phyloP scores from a whole-genome alignment of 2,888 invertebrate genomes.

The Ecdyonurus torrentis region DNA sequence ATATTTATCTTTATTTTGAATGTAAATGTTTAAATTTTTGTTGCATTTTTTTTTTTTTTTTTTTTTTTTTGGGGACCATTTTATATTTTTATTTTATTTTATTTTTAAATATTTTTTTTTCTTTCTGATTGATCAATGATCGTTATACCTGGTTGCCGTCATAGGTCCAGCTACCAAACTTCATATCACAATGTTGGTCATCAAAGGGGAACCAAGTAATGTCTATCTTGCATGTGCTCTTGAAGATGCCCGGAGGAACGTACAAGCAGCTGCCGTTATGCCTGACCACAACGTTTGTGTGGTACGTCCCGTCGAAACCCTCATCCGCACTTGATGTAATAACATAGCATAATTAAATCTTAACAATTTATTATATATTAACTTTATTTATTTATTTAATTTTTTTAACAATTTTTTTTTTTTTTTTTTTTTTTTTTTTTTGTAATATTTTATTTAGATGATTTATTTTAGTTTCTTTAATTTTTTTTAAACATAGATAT shows the following conservation, averaged over 20 bases:
- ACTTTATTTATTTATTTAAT: constrained; percentile 13
- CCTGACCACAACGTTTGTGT: constrained; percentile 98
- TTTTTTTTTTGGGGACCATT: no score
- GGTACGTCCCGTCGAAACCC: constrained; percentile 99
- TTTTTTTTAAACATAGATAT: background rate
- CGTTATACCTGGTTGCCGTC: constrained; percentile 89
- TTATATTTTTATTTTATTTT: no score
- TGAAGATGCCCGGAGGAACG: constrained; percentile 99
- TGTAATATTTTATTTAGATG: background rate
- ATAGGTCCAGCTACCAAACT: constrained; percentile 99
- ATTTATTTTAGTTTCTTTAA: background rate
- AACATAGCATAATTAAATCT: constrained; percentile 3
- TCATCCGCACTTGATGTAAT: constrained; percentile 76
- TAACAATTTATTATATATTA: constrained; percentile 8
- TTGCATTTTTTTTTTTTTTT: background rate
- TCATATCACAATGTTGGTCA: constrained; percentile 99
- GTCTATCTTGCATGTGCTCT: constrained; percentile 99
- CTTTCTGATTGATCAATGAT: no score
- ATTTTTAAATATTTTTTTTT: no score
- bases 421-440: constrained; percentile 20
- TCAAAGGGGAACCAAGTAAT: constrained; percentile 99
- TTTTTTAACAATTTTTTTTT: constrained; percentile 14
- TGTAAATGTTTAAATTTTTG: no score
- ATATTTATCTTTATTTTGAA: no score
- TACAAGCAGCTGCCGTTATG: constrained; percentile 97